phyloP scores from a whole-genome alignment of 2,797 vertebrate genomes.

The Takifugu rubripes region DNA sequence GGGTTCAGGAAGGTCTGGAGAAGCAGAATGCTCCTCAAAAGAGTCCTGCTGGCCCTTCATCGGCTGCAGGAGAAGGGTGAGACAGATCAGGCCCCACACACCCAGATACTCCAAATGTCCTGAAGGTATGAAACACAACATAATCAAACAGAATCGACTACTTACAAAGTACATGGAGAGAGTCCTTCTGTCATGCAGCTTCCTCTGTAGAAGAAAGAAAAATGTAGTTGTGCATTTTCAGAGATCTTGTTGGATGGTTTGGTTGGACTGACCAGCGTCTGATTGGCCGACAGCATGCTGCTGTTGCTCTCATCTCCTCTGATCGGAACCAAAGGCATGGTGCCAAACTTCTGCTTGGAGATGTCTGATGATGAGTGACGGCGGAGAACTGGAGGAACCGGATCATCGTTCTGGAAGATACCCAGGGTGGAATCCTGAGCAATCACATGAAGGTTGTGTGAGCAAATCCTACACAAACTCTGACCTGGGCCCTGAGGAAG shows the following conservation, averaged over 20 bases:
- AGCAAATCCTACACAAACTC: background rate
- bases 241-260: too few relatives aligned
- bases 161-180: slow-evolving; percentile 96
- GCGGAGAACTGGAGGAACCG: slow-evolving; percentile 80
- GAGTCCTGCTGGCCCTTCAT: slow-evolving; percentile 92
- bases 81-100: background rate
- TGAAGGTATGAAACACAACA: too few relatives aligned
- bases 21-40: slow-evolving; percentile 80
- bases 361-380: slow-evolving; percentile 90
- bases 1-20: slow-evolving; percentile 75
- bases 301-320: slow-evolving; percentile 88
- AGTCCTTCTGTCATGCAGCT: slow-evolving; percentile 89
- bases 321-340: slow-evolving; percentile 93
- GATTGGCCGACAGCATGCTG: slow-evolving; percentile 91
- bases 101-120: too few relatives aligned
- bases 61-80: slow-evolving; percentile 69
- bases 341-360: slow-evolving; percentile 93
- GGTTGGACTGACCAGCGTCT: slow-evolving; percentile 82
- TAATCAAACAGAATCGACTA: background rate
- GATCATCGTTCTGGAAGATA: slow-evolving; percentile 76
- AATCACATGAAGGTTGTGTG: too few relatives aligned
- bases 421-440: background rate
- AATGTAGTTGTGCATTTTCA: too few relatives aligned
- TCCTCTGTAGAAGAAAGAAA: slow-evolving; percentile 73
- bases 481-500: slow-evolving; percentile 89